Conservation (phyloP, 37 sponge, comb jelly and placozoan genomes). For the Crambe crambe region DNA sequence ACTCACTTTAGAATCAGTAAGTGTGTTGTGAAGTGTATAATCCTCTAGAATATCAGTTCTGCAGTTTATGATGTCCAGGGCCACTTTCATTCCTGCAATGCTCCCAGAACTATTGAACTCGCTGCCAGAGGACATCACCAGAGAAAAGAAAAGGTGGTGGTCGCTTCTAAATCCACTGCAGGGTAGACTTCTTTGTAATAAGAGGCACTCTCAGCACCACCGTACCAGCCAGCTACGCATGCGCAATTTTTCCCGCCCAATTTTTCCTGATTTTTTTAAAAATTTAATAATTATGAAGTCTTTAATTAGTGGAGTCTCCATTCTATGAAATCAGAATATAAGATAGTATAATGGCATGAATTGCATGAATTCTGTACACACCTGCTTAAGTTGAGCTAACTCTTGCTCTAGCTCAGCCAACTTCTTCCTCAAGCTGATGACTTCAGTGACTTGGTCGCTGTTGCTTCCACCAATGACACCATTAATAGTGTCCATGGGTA, state of each 20-base stretch:
- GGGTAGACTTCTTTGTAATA: neutral
- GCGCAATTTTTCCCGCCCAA: too few species aligned
- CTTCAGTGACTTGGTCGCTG: neutral
- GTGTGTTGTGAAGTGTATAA: constrained; percentile 23
- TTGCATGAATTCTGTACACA: too few species aligned
- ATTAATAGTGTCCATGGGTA: neutral
- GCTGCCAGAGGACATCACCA: constrained; percentile 23
- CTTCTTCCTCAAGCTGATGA: neutral
- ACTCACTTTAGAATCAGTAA: constrained; percentile 23
- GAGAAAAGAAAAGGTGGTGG: constrained; percentile 1
- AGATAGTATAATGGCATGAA: too few species aligned
- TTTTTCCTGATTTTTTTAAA: too few species aligned
- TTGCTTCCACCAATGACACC: neutral
- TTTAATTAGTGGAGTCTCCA: too few species aligned
- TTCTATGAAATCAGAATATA: too few species aligned
- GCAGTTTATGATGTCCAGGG: constrained; percentile 27
- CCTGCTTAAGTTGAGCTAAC: neutral
- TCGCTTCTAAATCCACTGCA: neutral
- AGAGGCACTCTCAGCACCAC: neutral
- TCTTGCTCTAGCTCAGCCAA: neutral
- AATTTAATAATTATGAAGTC: too few species aligned
- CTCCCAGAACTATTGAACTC: constrained; percentile 14
- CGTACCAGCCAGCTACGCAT: too few species aligned
- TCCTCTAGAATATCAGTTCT: constrained; percentile 1
- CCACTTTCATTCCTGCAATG: constrained; percentile 24